Base-by-base conservation (phyloP, 1,140 invertebrate species). In the Andrena cerasifolii region DNA sequence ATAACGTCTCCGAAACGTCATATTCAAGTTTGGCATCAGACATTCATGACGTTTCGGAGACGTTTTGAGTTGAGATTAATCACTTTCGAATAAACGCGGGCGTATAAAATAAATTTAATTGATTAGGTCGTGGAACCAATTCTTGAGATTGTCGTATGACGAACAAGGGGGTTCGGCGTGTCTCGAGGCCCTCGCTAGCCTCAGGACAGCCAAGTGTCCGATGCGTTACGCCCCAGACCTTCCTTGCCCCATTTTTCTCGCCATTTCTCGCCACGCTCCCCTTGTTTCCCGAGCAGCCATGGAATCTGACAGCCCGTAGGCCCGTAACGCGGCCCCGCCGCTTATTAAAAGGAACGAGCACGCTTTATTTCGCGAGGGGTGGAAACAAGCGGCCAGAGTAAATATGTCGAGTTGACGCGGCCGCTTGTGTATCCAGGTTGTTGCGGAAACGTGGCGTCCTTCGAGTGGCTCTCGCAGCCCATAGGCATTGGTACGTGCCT, bases 271-370 rank as follows among this genome's bases (percentile, higher is more conserved):
- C 49, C 65, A 28, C 31, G 12, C 28, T 12, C 49, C 56, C 28
- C 62, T 47, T n/a, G 36, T 16, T 28, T 59, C 49, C 40, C 47
- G 40, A 36, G 61, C 63, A 51, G 36, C 40, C 63, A 28, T 59
- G 73, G 65, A 76, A 76, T 76, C 73, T 59, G 73, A 68, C 63
- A 58, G 65, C 26, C 36, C 63, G 43, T 68, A 76, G 73, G 63
- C 63, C 36, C 72, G 62, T 75, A 75, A 75, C 62, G 21, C 26
- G 72, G 1, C 16, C 40, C 21, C 63, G 24, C 73, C 21, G 63
- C 73, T 76, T 76, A 68, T 76, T 76, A 76, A 76, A 76, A 67
- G 73, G 73, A 76, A 76, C 65, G 24, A 33, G 65, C 65, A 36
- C 63, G 73, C 40, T 76, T 76, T 68, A 76, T 68, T 76, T 76